A percentile compares a stretch with the other conserved stretches of the same genome.
These are phyloP conservation scores for Pteropus rufus DNA, from an alignment of 2,797 vertebrate genomes.

Conservation along the genomic window DNA sequence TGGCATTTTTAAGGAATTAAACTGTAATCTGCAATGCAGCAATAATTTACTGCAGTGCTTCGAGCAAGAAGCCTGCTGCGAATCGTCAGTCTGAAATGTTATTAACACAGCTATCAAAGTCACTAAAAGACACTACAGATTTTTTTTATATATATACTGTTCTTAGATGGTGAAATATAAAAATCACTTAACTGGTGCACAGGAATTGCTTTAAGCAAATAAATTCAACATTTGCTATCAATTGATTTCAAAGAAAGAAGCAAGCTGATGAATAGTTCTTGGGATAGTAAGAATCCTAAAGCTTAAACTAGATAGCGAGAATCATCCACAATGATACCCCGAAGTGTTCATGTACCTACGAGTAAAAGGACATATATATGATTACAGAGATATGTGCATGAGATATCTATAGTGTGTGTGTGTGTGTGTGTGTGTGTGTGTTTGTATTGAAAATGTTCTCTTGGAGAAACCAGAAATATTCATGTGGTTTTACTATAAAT, in stretches of 20 bases:
- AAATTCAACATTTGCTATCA: constrained; percentile 62
- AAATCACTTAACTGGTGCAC: constrained; percentile 54
- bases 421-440: background rate
- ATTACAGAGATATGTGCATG: background rate
- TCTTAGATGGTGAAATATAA: constrained; percentile 31
- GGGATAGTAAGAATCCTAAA: constrained; percentile 10
- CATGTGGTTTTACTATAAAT: constrained; percentile 43
- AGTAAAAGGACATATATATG: background rate
- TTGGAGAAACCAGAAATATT: constrained; percentile 51
- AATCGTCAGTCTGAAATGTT: constrained; percentile 63
- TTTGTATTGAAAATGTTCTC: background rate
- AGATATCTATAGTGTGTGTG: background rate
- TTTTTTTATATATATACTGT: constrained; percentile 33
- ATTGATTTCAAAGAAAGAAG: constrained; percentile 66
- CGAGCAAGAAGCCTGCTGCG: constrained; percentile 64
- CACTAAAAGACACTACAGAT: constrained; percentile 55
- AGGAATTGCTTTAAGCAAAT: constrained; percentile 60
- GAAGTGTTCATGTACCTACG: background rate
- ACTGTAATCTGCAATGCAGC: constrained; percentile 62
- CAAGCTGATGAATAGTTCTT: constrained; percentile 50
- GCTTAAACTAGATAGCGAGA: constrained; percentile 37
- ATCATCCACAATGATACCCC: background rate
- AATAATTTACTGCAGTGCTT: constrained; percentile 62
- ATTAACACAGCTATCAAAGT: constrained; percentile 73
- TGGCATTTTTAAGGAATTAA: constrained; percentile 61